Base-by-base conservation (phyloP, 1,140 invertebrate species). In the Dendroctonus valens region DNA sequence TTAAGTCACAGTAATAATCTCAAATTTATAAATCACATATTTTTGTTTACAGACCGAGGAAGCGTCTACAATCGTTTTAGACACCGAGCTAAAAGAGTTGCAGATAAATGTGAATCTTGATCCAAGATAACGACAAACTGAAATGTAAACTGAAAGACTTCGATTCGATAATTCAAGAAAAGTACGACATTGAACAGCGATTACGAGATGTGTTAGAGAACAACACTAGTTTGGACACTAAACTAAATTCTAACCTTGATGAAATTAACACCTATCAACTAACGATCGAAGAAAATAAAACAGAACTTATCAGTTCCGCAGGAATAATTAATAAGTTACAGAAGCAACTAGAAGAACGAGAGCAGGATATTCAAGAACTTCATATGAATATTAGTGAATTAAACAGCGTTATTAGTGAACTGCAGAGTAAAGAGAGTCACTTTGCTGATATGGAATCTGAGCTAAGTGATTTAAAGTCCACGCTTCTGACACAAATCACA, bases 81-180 rank as follows among this genome's bases (percentile, higher is more conserved):
- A 54, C 8, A 42, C 40, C 8, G 58, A 62, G 37, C 54, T 70
- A 53, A 67, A 68, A 54, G 62, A 71, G 37, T 57, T 73, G 58
- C 59, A 73, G 60, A 42, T 15, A 40, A 74, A 70, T 72, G 72
- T 67, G 70, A 75, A 55, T 41, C 59, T 15, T 73, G 41, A 12
- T 68, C 51, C 44, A 62, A 54, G 70, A 75, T 67, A 74, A 72
- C 54, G 65, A 75, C 42, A 54, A 57, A n/a, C 52, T 83, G 44
- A 77, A 80, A 55, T 74, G 78, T 66, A 81, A 81, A 73, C 76
- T 83, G 48, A 82, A 81, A 73, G 79, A 82, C 72, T 72, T 80
- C 26, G 73, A 76, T 14, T 79, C 81, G 68, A 78, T 78, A 55
- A 76, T 81, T 5, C 80, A 82, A 59, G 81, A 83, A 79, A 80